These are phyloP conservation scores for Matsumyia berberina DNA, from an alignment of 2,888 invertebrate genomes.

Conservation along the genomic window DNA sequence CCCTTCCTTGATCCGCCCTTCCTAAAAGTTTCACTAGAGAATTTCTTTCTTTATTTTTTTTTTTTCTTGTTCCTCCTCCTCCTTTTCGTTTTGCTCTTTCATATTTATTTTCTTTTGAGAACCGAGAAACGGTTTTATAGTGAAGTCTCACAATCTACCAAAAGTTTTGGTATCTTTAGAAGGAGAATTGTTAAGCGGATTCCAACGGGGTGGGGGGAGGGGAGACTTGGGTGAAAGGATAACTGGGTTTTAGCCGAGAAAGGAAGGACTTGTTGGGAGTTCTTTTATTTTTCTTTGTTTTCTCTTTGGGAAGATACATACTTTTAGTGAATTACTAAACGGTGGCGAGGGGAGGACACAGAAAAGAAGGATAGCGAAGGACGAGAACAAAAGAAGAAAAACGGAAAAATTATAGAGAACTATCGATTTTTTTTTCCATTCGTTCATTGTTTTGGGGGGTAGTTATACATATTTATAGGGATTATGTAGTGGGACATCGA, in stretches of 20 bases:
- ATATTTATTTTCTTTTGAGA: constrained; percentile 42
- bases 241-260: constrained; percentile 37
- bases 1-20: constrained; percentile 62
- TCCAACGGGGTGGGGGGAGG: no score
- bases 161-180: constrained; percentile 54
- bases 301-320: constrained; percentile 49
- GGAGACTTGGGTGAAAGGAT: constrained; percentile 22
- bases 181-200: constrained; percentile 43
- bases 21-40: constrained; percentile 50
- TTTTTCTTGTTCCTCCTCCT: constrained; percentile 46
- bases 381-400: constrained; percentile 18
- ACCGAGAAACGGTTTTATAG: constrained; percentile 36
- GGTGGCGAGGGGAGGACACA: constrained; percentile 3
- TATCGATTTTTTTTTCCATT: constrained; percentile 57
- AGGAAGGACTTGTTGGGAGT: constrained; percentile 39
- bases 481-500: background rate
- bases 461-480: constrained; percentile 4
- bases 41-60: no score
- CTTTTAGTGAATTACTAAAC: constrained; percentile 58
- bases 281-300: constrained; percentile 16
- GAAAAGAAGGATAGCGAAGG: background rate
- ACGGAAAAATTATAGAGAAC: constrained; percentile 20
- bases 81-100: constrained; percentile 28
- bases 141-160: constrained; percentile 42
- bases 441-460: constrained; percentile 18